Evolutionary conservation across 1,140 invertebrate species (phyloP), one percentile per base, ranked within the genome.

Genomic region (Dreissena polymorpha): DNA sequence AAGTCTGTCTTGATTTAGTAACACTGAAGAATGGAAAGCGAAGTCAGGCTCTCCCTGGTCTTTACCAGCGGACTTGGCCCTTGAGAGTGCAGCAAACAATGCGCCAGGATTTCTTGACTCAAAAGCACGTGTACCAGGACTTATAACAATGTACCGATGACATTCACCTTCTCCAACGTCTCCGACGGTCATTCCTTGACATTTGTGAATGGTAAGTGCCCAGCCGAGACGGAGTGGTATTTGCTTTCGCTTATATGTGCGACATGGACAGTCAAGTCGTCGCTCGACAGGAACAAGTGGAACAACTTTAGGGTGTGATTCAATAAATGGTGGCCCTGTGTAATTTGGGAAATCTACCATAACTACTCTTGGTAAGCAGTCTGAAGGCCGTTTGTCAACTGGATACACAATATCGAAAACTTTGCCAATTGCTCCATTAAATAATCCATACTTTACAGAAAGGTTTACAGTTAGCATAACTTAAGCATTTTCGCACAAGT

Each of bases 101-200:
- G 84, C 84, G 12, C 84, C 79, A 21, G 84, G 79, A 72, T 76
- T 85, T 57, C 80, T 60, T 21, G 78, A 70, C 53, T 83, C 86
- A 79, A 85, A 87, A 49, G 23, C 13, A 25, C 39, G 63, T 60
- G 78, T 68, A 53, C 86, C 79, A 65, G 86, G 83, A 55, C 83
- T 79, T 6, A 85, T 83, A 49, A 85, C 68, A 76, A 87, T 87
- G 71, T 79, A 80, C 51, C 57, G 16, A 63, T 85, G 64, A 0
- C 18, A 0, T 63, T 87, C 84, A 2, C 77, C 77, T 29, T n/a
- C n/a, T n/a, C n/a, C n/a, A n/a, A n/a, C n/a, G n/a, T 71, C n/a
- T 0, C 86, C 83, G 67, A 86, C 84, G 8, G 83, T 86, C 77
- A 86, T 82, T 3, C 85, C 82, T 72, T 86, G 82, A 53, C 85